Conservation (phyloP, 2,888 invertebrate species). For the Nebria salina region DNA sequence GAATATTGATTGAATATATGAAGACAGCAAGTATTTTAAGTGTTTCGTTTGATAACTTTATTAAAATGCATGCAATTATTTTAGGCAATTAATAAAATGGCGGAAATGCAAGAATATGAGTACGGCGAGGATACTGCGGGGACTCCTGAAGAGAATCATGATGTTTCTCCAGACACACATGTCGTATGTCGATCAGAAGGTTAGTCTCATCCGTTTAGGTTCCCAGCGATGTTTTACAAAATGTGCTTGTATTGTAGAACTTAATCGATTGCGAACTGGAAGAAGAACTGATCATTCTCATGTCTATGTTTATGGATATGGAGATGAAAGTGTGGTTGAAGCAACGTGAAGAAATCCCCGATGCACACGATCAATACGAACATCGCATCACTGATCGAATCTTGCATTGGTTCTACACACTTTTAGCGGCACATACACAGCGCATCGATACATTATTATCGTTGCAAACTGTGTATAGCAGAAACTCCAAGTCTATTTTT, state of each 20-base stretch:
- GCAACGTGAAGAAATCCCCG: not conserved
- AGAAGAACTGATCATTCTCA: slow-evolving; percentile 32
- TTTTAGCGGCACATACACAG: slow-evolving; percentile 19
- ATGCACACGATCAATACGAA: not conserved
- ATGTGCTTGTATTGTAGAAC: not conserved
- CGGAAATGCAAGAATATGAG: slow-evolving; percentile 19
- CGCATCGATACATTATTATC: slow-evolving; percentile 34
- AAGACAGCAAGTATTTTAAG: slow-evolving; percentile 4
- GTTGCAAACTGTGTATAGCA: slow-evolving; percentile 18
- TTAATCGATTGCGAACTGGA: slow-evolving; percentile 38
- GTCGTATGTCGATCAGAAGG: slow-evolving; percentile 33
- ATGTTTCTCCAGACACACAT: slow-evolving; percentile 34
- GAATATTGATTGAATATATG: not conserved
- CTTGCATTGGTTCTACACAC: slow-evolving; percentile 38
- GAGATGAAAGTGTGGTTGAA: slow-evolving; percentile 32
- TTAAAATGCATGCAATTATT: slow-evolving; percentile 23
- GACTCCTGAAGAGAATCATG: slow-evolving; percentile 37
- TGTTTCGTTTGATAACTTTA: not conserved
- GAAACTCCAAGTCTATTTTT: slow-evolving; percentile 27
- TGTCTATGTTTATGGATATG: slow-evolving; percentile 37
- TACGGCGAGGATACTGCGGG: slow-evolving; percentile 25
- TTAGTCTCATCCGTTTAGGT: not conserved
- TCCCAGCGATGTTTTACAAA: too few species aligned
- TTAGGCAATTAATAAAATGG: slow-evolving; percentile 38
- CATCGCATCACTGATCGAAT: slow-evolving; percentile 20